Evolutionary conservation across 2,797 vertebrate genomes (phyloP).

Genomic region (Anabacerthia variegaticeps): DNA sequence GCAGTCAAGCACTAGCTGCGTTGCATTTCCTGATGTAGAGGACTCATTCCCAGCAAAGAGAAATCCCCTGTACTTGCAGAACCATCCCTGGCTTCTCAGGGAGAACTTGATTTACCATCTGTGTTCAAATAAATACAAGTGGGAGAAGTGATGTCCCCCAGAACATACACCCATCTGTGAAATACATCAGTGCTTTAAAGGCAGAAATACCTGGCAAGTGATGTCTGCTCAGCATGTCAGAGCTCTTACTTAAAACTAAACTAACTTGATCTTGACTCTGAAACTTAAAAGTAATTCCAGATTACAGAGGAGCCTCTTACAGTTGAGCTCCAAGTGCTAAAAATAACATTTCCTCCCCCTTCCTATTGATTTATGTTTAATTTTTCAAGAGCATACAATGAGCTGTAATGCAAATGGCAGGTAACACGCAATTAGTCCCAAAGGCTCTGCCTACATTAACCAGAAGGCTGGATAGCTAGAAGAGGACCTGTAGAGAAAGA

Average conservation of each 20-base stretch:
- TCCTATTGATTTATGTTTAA: neutral
- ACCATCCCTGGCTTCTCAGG: neutral
- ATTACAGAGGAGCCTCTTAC: neutral
- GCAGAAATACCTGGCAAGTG: neutral
- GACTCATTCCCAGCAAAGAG: neutral
- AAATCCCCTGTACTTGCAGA: neutral
- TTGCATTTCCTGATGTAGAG: fast-evolving
- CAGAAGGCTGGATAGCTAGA: neutral
- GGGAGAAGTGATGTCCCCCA: neutral
- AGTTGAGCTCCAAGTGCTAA: neutral
- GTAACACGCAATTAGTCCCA: neutral
- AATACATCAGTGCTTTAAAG: neutral
- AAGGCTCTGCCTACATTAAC: neutral
- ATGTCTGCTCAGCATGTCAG: neutral
- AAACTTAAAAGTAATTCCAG: neutral
- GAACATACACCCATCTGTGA: neutral
- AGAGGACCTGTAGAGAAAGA: neutral
- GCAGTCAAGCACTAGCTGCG: neutral
- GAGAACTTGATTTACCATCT: neutral
- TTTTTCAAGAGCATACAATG: fast-evolving
- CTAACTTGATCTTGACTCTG: neutral
- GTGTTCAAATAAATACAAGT: neutral
- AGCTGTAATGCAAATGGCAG: neutral
- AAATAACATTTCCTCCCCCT: neutral
- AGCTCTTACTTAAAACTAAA: neutral